Evolutionary conservation across 2,113 vertebrate species (phyloP).

Genomic region (Prolemur simus): DNA sequence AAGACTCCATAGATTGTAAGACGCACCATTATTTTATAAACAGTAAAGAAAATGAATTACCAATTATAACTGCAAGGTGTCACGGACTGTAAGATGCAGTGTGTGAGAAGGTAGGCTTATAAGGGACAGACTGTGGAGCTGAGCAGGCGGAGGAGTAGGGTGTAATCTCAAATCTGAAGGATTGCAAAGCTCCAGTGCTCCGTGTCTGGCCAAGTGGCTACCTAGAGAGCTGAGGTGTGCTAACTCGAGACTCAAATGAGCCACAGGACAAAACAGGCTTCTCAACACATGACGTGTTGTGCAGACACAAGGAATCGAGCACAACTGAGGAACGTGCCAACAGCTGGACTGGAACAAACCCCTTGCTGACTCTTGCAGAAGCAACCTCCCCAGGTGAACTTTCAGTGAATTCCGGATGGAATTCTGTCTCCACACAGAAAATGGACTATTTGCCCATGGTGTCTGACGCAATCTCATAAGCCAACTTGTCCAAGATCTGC

Average conservation of each 20-base stretch:
- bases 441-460: background rate
- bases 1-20: background rate
- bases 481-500: background rate
- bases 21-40: background rate
- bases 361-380: background rate
- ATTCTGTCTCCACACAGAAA: background rate
- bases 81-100: background rate
- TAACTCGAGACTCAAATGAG: background rate
- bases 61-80: background rate
- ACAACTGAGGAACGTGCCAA: accelerated
- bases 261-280: background rate
- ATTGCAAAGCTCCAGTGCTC: background rate
- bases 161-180: background rate
- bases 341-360: background rate
- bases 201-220: background rate
- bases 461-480: background rate
- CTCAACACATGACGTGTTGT: accelerated
- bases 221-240: background rate
- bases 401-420: background rate
- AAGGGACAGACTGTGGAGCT: accelerated
- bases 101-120: background rate
- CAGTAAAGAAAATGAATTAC: background rate
- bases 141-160: background rate
- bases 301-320: background rate
- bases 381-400: background rate